Percentiles rank a stretch among this genome's conserved stretches.
Evolutionary conservation across 2,113 vertebrate species (phyloP).

Genomic region (Hippoglossus stenolepis): DNA sequence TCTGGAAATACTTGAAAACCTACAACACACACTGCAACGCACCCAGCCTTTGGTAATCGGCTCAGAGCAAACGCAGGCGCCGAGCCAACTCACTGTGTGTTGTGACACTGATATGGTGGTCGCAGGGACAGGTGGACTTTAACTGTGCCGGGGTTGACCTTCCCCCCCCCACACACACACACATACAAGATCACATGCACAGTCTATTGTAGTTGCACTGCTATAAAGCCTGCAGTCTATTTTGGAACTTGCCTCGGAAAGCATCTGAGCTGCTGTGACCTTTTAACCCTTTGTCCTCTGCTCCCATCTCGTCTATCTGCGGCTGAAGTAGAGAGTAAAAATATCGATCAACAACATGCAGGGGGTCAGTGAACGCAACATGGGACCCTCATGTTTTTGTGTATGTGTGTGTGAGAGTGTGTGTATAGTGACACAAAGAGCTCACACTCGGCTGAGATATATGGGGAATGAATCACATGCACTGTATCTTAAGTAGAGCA

Average conservation of each 20-base stretch:
- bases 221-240: conserved; percentile 62
- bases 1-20: background rate
- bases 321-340: background rate
- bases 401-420: background rate
- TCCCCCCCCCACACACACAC: conserved; percentile 15
- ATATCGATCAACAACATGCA: conserved; percentile 3
- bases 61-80: conserved; percentile 20
- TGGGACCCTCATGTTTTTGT: background rate
- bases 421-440: too few species aligned
- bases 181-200: conserved; percentile 7
- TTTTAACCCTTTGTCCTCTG: conserved; percentile 57
- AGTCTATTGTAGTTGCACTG: conserved; percentile 62
- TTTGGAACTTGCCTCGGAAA: conserved; percentile 76
- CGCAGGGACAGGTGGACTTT: conserved; percentile 69
- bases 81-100: conserved; percentile 15
- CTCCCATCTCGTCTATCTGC: conserved; percentile 3
- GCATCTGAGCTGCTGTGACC: conserved; percentile 61
- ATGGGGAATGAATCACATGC: background rate
- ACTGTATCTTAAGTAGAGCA: background rate
- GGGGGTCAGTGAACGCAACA: conserved; percentile 20
- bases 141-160: conserved; percentile 42
- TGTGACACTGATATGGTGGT: conserved; percentile 41
- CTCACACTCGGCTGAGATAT: background rate
- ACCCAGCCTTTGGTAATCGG: conserved; percentile 1
- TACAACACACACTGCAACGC: background rate